A percentile compares a stretch with the other conserved stretches of the same genome.
Evolutionary conservation across 2,113 vertebrate species (phyloP).

Genomic region (Mastomys coucha): DNA sequence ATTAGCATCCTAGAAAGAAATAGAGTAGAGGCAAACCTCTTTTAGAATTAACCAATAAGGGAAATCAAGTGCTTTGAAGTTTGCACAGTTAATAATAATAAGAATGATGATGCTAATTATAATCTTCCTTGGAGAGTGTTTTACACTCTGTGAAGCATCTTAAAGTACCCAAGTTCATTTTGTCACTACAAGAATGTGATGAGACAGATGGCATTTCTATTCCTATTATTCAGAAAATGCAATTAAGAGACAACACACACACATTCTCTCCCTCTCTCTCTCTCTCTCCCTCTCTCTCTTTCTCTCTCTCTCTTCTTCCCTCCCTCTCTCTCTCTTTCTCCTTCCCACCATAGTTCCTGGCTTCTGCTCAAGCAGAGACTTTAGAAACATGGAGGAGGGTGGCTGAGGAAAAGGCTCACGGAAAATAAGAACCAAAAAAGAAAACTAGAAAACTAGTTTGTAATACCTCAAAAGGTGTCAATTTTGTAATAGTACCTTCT

Average conservation of each 20-base stretch:
- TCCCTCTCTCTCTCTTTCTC: no score
- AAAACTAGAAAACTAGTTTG: no score
- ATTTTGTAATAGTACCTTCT: constrained; percentile 77
- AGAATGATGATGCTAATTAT: constrained; percentile 60
- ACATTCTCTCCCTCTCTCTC: no score
- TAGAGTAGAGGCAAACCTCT: constrained; percentile 22
- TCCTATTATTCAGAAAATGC: constrained; percentile 11
- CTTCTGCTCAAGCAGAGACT: background rate
- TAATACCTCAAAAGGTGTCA: constrained; percentile 69
- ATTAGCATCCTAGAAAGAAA: constrained; percentile 57
- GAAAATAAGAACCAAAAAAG: no score
- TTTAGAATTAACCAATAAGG: constrained; percentile 59
- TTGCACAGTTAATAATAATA: constrained; percentile 40
- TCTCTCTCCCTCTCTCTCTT: no score
- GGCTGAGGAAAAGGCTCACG: background rate
- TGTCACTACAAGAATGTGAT: background rate
- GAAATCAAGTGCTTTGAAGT: constrained; percentile 61
- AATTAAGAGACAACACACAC: background rate
- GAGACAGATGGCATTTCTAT: background rate
- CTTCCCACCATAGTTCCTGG: background rate
- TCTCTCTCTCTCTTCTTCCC: no score
- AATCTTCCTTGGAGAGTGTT: constrained; percentile 30
- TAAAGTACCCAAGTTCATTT: constrained; percentile 13
- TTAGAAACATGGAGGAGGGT: background rate
- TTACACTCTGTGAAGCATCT: constrained; percentile 44